Evolutionary conservation across 2,797 vertebrate species (phyloP), one percentile per base, ranked within the genome.

Genomic region (Acanthiza pusilla): DNA sequence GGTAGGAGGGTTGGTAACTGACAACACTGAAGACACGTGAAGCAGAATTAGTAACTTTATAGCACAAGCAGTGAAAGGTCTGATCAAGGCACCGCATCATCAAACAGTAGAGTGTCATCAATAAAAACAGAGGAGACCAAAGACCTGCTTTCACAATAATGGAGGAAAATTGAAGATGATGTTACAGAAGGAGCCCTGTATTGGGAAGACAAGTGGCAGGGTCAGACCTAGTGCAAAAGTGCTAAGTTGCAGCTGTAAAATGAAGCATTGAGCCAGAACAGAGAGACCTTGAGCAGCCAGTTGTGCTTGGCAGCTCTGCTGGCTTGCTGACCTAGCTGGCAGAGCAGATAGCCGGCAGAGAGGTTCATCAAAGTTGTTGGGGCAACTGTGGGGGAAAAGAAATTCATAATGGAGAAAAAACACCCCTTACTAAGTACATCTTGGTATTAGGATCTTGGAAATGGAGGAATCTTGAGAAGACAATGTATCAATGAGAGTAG

Each of bases 11-110:
- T 76, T 63, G 32, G 27, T 79, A 66, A 58, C 26, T 90, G 53
- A 51, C n/a, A 73, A 27, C 30, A 18, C 51, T 67, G 58, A 65
- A 75, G 42, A 67, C 20, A 11, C 0, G 1, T n/a, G 55, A 82
- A 79, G 26, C 18, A 73, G 40, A 93, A 63, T 91, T 95, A 85
- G 21, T 76, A 62, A 27, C 87, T 93, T 61, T 42, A 13, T 58
- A 48, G 50, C n/a, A 30, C 9, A 43, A 42, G 32, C 21, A 71
- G 25, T 63, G 22, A 45, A 67, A 80, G 63, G 20, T 85, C 48
- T 85, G 74, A 80, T 83, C 53, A 53, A 54, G 74, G 50, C 54
- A 62, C 43, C 65, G 43, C 72, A 70, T 79, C 48, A 60, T 87
- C 30, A 47, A 91, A 58, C 36, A 77, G 42, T 26, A 63, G 22